Evolutionary conservation across 2,888 invertebrate species (phyloP).

Genomic region (Drosophila siamana): DNA sequence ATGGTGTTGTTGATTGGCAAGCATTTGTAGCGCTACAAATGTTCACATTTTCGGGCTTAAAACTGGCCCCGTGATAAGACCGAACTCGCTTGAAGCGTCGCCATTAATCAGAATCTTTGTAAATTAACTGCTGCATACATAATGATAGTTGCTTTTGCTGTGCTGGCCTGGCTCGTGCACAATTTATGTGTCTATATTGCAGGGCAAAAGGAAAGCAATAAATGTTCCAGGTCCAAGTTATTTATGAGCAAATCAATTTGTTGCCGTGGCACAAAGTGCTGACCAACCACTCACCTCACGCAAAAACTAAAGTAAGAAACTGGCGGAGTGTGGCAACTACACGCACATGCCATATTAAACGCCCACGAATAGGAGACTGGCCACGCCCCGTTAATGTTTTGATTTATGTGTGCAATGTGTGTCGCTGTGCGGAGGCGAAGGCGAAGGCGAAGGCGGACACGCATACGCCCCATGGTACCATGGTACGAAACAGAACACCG

Average conservation of each 20-base stretch:
- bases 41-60: conserved; percentile 66
- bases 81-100: conserved; percentile 9
- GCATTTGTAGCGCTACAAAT: conserved; percentile 72
- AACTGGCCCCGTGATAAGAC: conserved; percentile 40
- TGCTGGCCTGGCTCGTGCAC: conserved; percentile 28
- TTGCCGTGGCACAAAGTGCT: conserved; percentile 22
- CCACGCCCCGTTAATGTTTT: conserved; percentile 78
- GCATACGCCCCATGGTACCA: conserved; percentile 45
- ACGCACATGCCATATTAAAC: neutral
- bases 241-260: conserved; percentile 77
- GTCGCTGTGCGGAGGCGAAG: conserved; percentile 11
- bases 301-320: no score
- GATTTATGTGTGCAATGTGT: conserved; percentile 60
- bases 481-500: neutral
- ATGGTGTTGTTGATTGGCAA: conserved; percentile 78
- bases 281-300: neutral
- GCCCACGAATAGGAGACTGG: conserved; percentile 8
- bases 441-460: conserved; percentile 16
- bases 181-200: conserved; percentile 49
- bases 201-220: conserved; percentile 31
- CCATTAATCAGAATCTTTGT: conserved; percentile 22
- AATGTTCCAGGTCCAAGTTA: conserved; percentile 48
- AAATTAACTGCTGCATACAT: conserved; percentile 38
- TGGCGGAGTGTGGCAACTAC: neutral
- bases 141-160: conserved; percentile 22